Percentiles rank a stretch among this genome's conserved stretches.
phyloP scores from a whole-genome alignment of 2,113 vertebrate species.

The Callopanchax toddi region DNA sequence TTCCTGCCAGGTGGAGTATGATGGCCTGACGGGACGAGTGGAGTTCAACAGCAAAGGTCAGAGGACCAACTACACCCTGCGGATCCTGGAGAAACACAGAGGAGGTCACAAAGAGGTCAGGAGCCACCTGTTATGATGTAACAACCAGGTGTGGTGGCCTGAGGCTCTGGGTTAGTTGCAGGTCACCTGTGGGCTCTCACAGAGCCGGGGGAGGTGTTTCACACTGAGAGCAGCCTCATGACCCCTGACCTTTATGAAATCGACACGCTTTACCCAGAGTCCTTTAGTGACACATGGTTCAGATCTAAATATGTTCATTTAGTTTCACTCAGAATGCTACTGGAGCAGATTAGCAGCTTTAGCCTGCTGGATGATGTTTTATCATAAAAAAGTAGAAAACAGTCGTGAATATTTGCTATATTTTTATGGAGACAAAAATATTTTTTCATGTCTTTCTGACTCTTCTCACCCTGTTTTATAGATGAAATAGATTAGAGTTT shows the following conservation, averaged over 20 bases:
- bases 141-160: constrained; percentile 35
- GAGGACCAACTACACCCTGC: constrained; percentile 92
- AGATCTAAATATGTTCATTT: constrained; percentile 17
- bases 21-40: constrained; percentile 89
- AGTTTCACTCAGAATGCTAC: constrained; percentile 9
- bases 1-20: constrained; percentile 89
- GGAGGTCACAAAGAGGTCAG: constrained; percentile 90
- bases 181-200: constrained; percentile 47
- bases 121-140: constrained; percentile 48
- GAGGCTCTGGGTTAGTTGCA: constrained; percentile 39
- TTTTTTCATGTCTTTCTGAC: neutral
- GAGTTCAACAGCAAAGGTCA: constrained; percentile 98
- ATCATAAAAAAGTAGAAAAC: neutral
- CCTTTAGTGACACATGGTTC: constrained; percentile 7
- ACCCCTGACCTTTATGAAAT: constrained; percentile 10
- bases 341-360: constrained; percentile 4
- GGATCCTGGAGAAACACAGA: constrained; percentile 89
- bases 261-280: constrained; percentile 9
- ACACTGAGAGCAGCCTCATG: constrained; percentile 43
- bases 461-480: too few species aligned
- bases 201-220: constrained; percentile 27
- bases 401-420: neutral
- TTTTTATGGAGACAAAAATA: neutral
- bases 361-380: constrained; percentile 8
- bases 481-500: too few species aligned